These are phyloP conservation scores for Palloptera scutellata DNA, from an alignment of 2,888 invertebrate species.

Conservation along the genomic window DNA sequence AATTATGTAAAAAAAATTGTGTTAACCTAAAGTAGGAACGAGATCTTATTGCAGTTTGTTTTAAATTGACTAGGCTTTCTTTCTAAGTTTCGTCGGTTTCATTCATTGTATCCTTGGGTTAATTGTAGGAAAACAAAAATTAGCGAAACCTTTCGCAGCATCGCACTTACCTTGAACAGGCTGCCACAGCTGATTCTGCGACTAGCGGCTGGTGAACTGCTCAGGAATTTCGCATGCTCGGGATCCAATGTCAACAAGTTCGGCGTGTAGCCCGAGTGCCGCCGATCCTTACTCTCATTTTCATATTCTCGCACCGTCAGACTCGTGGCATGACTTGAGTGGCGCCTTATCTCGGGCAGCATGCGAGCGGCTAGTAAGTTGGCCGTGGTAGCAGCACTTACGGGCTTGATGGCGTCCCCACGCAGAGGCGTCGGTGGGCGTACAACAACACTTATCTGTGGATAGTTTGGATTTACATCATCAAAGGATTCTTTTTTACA, in stretches of 20 bases:
- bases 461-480: conserved; percentile 65
- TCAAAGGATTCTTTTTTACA: conserved; percentile 65
- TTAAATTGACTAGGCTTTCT: neutral
- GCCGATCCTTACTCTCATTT: conserved; percentile 61
- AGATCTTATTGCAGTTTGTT: too few species aligned
- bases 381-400: conserved; percentile 58
- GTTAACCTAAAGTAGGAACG: neutral
- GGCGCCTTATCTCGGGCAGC: conserved; percentile 61
- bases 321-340: conserved; percentile 65
- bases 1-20: conserved; percentile 17
- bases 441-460: conserved; percentile 77
- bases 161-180: conserved; percentile 74
- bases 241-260: conserved; percentile 71
- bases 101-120: neutral
- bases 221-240: conserved; percentile 72
- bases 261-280: conserved; percentile 68
- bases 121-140: neutral
- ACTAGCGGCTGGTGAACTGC: conserved; percentile 84
- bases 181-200: conserved; percentile 91
- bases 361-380: conserved; percentile 56
- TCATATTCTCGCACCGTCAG: conserved; percentile 66
- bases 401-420: conserved; percentile 68
- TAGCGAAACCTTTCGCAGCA: neutral
- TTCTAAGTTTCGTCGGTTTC: neutral
- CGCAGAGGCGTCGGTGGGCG: conserved; percentile 79